These are phyloP conservation scores for Idaea aversata DNA, from an alignment of 2,888 invertebrate species.

Conservation along the genomic window DNA sequence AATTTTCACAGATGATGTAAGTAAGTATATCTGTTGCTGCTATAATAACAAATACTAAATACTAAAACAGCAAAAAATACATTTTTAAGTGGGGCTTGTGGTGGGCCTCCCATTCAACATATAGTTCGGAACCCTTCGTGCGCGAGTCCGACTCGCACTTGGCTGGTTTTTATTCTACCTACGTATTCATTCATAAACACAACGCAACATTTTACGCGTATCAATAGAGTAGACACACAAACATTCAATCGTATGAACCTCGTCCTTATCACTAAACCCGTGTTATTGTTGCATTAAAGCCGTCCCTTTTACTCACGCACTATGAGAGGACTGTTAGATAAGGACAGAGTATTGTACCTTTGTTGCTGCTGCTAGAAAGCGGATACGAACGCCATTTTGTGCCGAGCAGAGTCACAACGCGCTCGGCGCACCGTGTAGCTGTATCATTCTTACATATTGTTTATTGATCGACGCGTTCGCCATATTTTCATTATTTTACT, in stretches of 20 bases:
- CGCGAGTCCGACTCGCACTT: too few relatives aligned
- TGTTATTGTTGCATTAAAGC: not conserved
- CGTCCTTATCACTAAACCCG: not conserved
- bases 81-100: too few relatives aligned
- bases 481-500: constrained; percentile 14
- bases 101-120: too few relatives aligned
- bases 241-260: too few relatives aligned
- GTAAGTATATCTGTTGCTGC: too few relatives aligned
- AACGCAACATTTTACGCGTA: constrained; percentile 1
- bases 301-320: constrained; percentile 8
- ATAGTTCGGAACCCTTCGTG: too few relatives aligned
- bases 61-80: too few relatives aligned
- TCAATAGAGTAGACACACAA: constrained; percentile 2
- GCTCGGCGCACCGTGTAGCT: constrained; percentile 28
- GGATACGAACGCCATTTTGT: not conserved
- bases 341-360: constrained; percentile 10
- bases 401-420: constrained; percentile 38
- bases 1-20: too few relatives aligned
- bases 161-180: too few relatives aligned
- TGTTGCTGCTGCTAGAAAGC: constrained; percentile 32
- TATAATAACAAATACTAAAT: too few relatives aligned
- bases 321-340: not conserved
- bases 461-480: constrained; percentile 36
- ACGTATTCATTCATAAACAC: not conserved
- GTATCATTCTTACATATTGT: constrained; percentile 42